A percentile compares a stretch with the other conserved stretches of the same genome.
These are phyloP conservation scores for Chiroxiphia lanceolata DNA, from an alignment of 2,797 vertebrate species.

Conservation along the genomic window DNA sequence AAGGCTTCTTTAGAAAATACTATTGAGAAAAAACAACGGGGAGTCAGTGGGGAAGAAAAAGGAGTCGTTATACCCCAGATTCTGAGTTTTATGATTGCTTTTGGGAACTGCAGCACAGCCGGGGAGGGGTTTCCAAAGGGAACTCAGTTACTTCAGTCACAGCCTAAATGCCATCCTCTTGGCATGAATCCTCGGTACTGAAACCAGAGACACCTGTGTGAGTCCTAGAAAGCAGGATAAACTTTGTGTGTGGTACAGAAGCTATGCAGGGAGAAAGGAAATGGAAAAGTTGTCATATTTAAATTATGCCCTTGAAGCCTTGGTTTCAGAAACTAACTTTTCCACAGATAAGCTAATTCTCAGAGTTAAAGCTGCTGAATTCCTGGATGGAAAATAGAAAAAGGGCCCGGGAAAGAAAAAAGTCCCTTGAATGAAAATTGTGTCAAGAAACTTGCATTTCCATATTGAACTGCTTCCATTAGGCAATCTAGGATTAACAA, in stretches of 20 bases:
- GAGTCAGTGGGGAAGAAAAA: neutral
- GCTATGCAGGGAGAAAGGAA: neutral
- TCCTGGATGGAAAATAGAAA: neutral
- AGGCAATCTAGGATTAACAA: conserved; percentile 24
- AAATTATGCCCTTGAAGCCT: neutral
- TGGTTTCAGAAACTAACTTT: conserved; percentile 3
- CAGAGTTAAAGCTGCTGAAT: neutral
- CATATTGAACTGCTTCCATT: neutral
- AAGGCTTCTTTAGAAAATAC: neutral
- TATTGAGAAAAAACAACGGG: neutral
- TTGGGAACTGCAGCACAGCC: neutral
- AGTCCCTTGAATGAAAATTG: neutral
- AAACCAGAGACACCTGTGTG: neutral
- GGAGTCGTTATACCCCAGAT: neutral
- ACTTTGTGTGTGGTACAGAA: neutral
- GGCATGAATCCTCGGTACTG: neutral
- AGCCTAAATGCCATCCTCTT: neutral
- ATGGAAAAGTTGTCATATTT: neutral
- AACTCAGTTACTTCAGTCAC: neutral
- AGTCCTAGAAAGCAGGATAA: neutral
- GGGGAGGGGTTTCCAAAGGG: neutral
- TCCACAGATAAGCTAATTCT: neutral
- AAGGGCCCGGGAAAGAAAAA: neutral
- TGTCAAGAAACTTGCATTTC: neutral
- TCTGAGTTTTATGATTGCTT: neutral